Evolutionary conservation across 2,797 vertebrate species (phyloP), one percentile per base, ranked within the genome.

Genomic region (Anabas testudineus): DNA sequence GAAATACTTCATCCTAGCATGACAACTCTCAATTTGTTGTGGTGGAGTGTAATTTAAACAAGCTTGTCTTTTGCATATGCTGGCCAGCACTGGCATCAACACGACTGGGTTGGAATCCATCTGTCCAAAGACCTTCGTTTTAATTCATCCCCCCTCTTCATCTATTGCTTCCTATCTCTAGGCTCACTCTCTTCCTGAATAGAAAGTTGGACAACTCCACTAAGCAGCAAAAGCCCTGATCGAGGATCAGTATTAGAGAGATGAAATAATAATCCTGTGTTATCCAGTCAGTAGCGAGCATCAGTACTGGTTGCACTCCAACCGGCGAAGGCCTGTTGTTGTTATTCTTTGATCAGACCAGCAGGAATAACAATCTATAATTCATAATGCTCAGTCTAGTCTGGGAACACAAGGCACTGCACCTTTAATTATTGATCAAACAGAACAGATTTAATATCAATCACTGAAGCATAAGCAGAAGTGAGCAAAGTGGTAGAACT

Each of bases 371-470:
- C 82, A 89, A 92, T 91, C 82, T 89, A 91, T 91, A 91, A 93
- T 93, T 91, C 89, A 92, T 91, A 83, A 65, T 62, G 47, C 81
- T 88, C 90, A 85, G 90, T 93, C 91, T 93, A 88, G 90, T 90
- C 85, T 87, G 81, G 86, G 84, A 91, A 91, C 87, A 88, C 85
- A 72, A 82, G 78, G 87, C 86, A 83, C 79, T 81, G 82, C 81
- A 88, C 84, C 87, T 91, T 93, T 88, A 92, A 92, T 92, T 91
- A 93, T 93, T 92, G 87, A 93, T 92, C 90, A 93, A 90, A 91
- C 86, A 90, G 87, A 90, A 90, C 81, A 87, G 88, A 86, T 89
- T 91, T 91, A 86, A 91, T 92, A 90, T 90, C 91, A 90, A 90
- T 93, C 87, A 87, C 84, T 82, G 71, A 85, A 79, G 88, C 88